A percentile compares a stretch with the other conserved stretches of the same genome.
These are phyloP conservation scores for Sinocyclocheilus rhinocerous DNA, from an alignment of 2,113 vertebrate species.

Conservation along the genomic window DNA sequence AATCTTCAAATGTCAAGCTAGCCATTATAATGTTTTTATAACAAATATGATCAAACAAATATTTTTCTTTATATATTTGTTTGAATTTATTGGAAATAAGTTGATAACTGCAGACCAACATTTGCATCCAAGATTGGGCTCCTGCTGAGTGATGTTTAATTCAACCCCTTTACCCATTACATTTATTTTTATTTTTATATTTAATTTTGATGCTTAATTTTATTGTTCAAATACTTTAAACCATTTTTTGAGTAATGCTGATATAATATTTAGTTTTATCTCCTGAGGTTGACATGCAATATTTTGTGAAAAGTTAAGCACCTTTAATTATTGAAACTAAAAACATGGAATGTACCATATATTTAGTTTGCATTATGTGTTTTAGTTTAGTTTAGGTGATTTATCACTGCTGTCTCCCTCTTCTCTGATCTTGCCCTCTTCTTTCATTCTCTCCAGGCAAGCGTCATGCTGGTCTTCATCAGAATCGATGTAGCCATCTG, in stretches of 20 bases:
- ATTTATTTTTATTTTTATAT: background rate
- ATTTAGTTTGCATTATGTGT: background rate
- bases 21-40: too few relatives aligned
- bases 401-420: too few relatives aligned
- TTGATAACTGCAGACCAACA: too few relatives aligned
- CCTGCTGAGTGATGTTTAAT: background rate
- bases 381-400: background rate
- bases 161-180: background rate
- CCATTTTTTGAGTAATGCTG: too few relatives aligned
- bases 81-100: background rate
- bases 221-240: too few relatives aligned
- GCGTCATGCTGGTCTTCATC: constrained; percentile 95
- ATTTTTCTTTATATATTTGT: background rate
- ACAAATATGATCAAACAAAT: too few relatives aligned
- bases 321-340: too few relatives aligned
- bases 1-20: too few relatives aligned
- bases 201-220: background rate
- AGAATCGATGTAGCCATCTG: constrained; percentile 88
- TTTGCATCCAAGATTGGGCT: too few relatives aligned
- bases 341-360: too few relatives aligned
- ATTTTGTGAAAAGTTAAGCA: background rate
- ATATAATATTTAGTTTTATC: background rate
- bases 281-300: background rate
- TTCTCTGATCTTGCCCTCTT: constrained; percentile 80
- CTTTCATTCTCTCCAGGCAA: constrained; percentile 97